Percentiles rank a stretch among this genome's conserved stretches.
Conservation (phyloP, 2,888 invertebrate species). For the Phlogophora meticulosa region DNA sequence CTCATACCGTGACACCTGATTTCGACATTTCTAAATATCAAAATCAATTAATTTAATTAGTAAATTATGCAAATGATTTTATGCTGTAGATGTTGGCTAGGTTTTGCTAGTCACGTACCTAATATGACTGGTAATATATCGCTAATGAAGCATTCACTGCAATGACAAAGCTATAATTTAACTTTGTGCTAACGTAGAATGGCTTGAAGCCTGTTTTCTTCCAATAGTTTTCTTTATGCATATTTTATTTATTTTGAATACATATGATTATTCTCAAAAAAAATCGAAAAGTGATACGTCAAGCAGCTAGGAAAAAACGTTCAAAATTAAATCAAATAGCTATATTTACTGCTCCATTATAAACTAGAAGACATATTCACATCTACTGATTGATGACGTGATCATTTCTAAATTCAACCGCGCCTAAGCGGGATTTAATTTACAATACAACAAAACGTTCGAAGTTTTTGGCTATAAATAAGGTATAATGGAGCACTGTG, state of each 20-base stretch:
- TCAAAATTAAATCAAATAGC: conserved; percentile 46
- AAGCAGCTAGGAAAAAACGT: conserved; percentile 13
- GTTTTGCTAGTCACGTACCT: conserved; percentile 38
- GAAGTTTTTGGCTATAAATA: conserved; percentile 71
- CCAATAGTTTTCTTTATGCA: background rate
- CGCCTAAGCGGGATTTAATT: conserved; percentile 67
- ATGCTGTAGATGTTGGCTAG: conserved; percentile 12
- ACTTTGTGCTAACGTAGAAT: conserved; percentile 15
- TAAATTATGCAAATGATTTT: conserved; percentile 24
- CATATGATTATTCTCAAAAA: too few species aligned
- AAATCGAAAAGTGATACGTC: background rate
- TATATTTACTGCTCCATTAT: conserved; percentile 55
- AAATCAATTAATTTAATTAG: conserved; percentile 14
- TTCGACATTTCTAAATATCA: too few species aligned
- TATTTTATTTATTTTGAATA: too few species aligned
- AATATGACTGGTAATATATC: conserved; percentile 20
- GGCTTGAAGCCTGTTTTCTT: conserved; percentile 1
- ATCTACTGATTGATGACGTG: conserved; percentile 65
- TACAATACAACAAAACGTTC: conserved; percentile 68
- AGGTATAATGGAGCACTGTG: conserved; percentile 69
- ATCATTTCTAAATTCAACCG: conserved; percentile 65
- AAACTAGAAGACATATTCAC: conserved; percentile 51
- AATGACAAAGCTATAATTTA: conserved; percentile 39
- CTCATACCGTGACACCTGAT: too few species aligned
- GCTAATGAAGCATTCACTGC: conserved; percentile 53